These are phyloP conservation scores for Corynorhinus townsendii DNA, from an alignment of 2,113 vertebrate species.

Conservation along the genomic window DNA sequence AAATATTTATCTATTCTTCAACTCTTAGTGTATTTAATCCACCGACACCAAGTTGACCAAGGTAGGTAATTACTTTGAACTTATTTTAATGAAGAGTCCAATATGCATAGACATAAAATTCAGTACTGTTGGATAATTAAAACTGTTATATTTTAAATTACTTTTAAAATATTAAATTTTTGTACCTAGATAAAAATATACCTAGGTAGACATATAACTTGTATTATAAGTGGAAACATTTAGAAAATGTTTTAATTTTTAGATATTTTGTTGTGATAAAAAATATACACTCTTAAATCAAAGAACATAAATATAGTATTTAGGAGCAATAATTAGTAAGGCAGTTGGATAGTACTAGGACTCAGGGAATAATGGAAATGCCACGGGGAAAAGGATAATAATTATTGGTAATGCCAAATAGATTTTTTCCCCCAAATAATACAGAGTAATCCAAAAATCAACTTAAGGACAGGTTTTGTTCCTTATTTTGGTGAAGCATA, in stretches of 20 bases:
- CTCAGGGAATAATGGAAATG: not conserved
- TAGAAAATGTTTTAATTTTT: not conserved
- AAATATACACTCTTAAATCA: not conserved
- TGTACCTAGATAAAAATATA: not conserved
- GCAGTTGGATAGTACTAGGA: not conserved
- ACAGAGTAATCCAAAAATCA: not conserved
- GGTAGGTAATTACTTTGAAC: not conserved
- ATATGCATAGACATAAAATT: not conserved
- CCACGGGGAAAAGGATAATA: not conserved
- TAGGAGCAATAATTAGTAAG: constrained; percentile 5
- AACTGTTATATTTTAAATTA: not conserved
- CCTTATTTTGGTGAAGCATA: not conserved
- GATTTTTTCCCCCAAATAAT: not conserved
- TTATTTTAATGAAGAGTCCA: not conserved
- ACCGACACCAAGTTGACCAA: not conserved
- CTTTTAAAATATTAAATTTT: not conserved
- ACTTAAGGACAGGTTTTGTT: not conserved
- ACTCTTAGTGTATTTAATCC: not conserved
- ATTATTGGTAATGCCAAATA: constrained; percentile 7
- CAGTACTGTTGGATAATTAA: not conserved
- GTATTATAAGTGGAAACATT: not conserved
- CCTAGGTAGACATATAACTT: not conserved
- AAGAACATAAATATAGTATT: constrained; percentile 3
- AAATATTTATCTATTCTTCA: not conserved
- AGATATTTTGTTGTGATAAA: not conserved